Evolutionary conservation across 2,888 invertebrate species (phyloP).

Genomic region (Eutolmus rufibarbis): DNA sequence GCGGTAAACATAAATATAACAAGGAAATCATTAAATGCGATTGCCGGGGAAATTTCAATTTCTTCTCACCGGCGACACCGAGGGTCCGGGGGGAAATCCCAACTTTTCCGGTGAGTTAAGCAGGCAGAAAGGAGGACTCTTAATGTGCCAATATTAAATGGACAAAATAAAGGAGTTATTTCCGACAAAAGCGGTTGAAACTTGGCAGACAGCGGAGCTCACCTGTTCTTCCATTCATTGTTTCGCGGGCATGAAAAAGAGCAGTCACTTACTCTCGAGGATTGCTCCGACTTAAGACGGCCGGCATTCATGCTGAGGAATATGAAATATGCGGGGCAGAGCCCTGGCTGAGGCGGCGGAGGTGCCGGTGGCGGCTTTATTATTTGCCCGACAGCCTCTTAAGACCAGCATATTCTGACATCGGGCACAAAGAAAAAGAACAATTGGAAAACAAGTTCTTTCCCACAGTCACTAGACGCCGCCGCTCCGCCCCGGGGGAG

Average conservation of each 20-base stretch:
- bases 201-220: constrained; percentile 5
- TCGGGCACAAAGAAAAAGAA: constrained; percentile 26
- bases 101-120: constrained; percentile 2
- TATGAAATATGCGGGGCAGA: background rate
- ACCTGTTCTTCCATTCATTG: constrained; percentile 21
- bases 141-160: constrained; percentile 24
- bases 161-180: background rate
- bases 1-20: background rate
- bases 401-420: constrained; percentile 33
- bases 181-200: background rate
- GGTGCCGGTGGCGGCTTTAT: background rate
- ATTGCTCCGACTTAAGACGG: constrained; percentile 2
- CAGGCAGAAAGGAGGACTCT: background rate
- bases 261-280: constrained; percentile 21
- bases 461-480: background rate
- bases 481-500: background rate
- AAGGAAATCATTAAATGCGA: background rate
- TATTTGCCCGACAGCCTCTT: constrained; percentile 25
- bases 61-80: background rate
- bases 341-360: background rate
- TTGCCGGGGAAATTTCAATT: background rate
- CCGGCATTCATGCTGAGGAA: background rate
- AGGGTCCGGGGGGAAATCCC: background rate
- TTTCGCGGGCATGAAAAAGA: constrained; percentile 12
- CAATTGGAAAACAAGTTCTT: constrained; percentile 34